phyloP scores from a whole-genome alignment of 2,797 vertebrate species.

The Molothrus ater region DNA sequence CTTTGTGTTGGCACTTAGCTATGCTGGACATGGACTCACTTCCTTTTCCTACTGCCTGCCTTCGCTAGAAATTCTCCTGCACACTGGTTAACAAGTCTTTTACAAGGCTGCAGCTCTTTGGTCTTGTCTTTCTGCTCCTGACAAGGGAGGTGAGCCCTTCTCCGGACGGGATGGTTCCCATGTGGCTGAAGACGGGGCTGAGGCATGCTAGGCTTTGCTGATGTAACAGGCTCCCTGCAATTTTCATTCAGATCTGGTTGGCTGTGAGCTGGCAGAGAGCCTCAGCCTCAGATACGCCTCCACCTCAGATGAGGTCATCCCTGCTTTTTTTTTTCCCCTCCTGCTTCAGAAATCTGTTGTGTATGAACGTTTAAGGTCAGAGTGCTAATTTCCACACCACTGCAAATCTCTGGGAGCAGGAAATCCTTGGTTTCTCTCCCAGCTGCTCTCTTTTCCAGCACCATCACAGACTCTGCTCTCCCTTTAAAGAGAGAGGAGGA shows the following conservation, averaged over 20 bases:
- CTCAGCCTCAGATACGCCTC: slow-evolving; percentile 66
- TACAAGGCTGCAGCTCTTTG: background rate
- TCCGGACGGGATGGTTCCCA: background rate
- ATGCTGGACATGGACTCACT: background rate
- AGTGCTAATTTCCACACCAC: background rate
- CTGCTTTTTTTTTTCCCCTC: background rate
- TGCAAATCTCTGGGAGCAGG: background rate
- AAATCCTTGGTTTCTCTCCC: background rate
- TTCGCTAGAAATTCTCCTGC: background rate
- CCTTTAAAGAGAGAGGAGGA: slow-evolving; percentile 55
- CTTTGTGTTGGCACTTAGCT: background rate
- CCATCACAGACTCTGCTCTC: background rate
- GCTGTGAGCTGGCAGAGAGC: slow-evolving; percentile 62
- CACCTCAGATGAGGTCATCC: slow-evolving; percentile 72
- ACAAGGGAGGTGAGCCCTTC: background rate
- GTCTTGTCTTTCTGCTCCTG: background rate
- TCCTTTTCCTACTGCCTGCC: background rate
- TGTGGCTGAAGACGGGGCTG: slow-evolving; percentile 31
- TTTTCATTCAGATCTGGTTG: slow-evolving; percentile 74
- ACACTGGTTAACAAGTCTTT: background rate
- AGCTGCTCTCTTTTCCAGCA: background rate
- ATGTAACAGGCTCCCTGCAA: slow-evolving; percentile 78
- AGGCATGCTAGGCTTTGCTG: slow-evolving; percentile 74
- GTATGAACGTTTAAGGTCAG: slow-evolving; percentile 30
- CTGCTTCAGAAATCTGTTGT: slow-evolving; percentile 4